phyloP scores from a whole-genome alignment of 2,113 vertebrate species.

The Crotalus tigris region DNA sequence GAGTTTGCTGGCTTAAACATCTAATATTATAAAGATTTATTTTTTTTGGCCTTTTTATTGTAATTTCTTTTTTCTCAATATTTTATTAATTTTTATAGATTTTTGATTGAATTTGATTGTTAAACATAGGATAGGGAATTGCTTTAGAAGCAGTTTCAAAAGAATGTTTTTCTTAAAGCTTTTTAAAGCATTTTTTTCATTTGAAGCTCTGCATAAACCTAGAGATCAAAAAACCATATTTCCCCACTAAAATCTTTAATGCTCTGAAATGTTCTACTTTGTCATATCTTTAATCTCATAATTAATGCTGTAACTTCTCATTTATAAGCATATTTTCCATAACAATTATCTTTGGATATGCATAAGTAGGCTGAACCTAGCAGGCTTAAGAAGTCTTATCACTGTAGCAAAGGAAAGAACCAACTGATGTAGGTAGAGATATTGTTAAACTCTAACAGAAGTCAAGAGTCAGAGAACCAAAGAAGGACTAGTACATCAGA shows the following conservation, averaged over 20 bases:
- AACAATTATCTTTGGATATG: background rate
- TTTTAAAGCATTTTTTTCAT: background rate
- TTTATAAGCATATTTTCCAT: background rate
- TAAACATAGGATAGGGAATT: background rate
- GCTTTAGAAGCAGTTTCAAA: background rate
- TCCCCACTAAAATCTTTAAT: background rate
- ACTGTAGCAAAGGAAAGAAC: background rate
- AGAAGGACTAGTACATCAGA: background rate
- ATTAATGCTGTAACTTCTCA: background rate
- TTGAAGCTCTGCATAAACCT: background rate
- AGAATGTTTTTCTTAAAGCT: background rate
- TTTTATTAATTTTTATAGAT: background rate
- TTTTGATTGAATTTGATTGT: background rate
- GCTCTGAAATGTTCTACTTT: background rate
- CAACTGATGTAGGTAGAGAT: background rate
- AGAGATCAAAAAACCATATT: background rate
- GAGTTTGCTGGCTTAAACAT: background rate
- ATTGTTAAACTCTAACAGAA: background rate
- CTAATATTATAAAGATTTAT: background rate
- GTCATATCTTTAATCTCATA: background rate
- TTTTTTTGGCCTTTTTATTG: no score
- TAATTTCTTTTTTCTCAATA: no score
- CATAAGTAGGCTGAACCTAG: background rate
- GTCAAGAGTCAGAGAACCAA: background rate
- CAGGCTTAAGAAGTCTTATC: background rate